Conservation (phyloP, 2,888 invertebrate species). For the Phaonia tiefii region DNA sequence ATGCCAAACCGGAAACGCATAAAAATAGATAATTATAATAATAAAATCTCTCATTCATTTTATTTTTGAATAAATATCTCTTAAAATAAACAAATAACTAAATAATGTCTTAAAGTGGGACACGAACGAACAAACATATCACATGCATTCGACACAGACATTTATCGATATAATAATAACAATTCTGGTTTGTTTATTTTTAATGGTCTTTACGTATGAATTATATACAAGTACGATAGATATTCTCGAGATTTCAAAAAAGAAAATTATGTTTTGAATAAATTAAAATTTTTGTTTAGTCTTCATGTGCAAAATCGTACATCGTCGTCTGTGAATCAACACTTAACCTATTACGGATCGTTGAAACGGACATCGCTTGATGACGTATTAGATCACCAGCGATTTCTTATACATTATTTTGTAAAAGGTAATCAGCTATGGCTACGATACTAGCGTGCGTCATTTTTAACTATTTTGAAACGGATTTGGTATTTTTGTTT, state of each 20-base stretch:
- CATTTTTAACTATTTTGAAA: not conserved
- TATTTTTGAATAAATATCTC: not conserved
- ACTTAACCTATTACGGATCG: conserved; percentile 6
- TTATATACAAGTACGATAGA: no score
- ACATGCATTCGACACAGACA: conserved; percentile 21
- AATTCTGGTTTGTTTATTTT: not conserved
- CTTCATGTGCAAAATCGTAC: not conserved
- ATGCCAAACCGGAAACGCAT: conserved; percentile 2
- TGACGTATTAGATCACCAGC: not conserved
- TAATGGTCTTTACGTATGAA: not conserved
- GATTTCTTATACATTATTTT: not conserved
- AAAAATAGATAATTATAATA: not conserved
- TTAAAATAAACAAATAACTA: conserved; percentile 10
- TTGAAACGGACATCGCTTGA: not conserved
- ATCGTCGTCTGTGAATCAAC: not conserved
- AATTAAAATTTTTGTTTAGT: conserved; percentile 5
- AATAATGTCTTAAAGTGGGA: not conserved
- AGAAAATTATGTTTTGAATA: not conserved
- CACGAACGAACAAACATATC: not conserved
- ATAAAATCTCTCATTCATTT: not conserved
- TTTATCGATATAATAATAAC: conserved; percentile 8
- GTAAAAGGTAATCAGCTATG: not conserved
- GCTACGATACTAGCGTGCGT: not conserved
- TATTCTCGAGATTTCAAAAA: no score
- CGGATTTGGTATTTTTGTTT: not conserved